Evolutionary conservation across 2,113 vertebrate species (phyloP).

Genomic region (Butorides virescens): DNA sequence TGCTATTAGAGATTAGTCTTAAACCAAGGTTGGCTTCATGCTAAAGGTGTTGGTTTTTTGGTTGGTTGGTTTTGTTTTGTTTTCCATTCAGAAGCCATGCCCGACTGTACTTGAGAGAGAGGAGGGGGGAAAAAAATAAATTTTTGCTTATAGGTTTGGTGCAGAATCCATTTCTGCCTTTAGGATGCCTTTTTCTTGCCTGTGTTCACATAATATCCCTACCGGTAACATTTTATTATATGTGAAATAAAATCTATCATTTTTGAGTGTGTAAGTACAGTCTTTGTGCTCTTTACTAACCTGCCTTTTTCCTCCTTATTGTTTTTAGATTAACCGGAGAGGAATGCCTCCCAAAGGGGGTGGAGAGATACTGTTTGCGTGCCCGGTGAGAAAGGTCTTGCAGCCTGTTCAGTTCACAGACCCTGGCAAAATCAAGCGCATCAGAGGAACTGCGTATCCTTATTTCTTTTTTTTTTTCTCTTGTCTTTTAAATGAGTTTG

Average conservation of each 20-base stretch:
- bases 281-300: not conserved
- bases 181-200: not conserved
- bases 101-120: not conserved
- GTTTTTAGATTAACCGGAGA: slow-evolving; percentile 83
- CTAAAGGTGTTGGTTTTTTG: not conserved
- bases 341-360: slow-evolving; percentile 95
- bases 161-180: not conserved
- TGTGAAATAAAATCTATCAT: not conserved
- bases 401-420: slow-evolving; percentile 88
- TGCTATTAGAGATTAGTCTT: not conserved
- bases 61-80: not conserved
- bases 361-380: slow-evolving; percentile 89
- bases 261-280: not conserved
- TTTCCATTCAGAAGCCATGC: not conserved
- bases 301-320: not conserved
- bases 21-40: not conserved
- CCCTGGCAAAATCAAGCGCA: slow-evolving; percentile 94
- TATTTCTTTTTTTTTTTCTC: not conserved
- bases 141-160: not conserved
- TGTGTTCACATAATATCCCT: not conserved
- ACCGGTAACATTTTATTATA: not conserved
- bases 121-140: fast-evolving
- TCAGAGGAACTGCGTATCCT: slow-evolving; percentile 98
- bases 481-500: not conserved
- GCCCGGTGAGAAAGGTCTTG: slow-evolving; percentile 85